These are phyloP conservation scores for Siderastrea siderea DNA, from an alignment of 92 coral and sea anemone genomes.

Conservation along the genomic window DNA sequence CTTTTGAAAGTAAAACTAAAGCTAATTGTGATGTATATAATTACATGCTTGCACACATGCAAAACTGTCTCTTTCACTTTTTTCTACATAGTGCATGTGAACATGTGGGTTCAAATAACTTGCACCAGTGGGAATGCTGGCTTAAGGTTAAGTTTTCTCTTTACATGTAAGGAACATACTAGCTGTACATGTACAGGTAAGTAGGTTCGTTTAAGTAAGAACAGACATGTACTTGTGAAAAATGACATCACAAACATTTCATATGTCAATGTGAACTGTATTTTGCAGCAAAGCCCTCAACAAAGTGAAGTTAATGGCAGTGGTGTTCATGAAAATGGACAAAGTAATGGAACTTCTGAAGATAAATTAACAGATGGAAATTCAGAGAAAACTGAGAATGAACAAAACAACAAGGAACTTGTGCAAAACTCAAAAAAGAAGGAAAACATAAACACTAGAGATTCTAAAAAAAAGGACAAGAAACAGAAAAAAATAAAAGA, in stretches of 20 bases:
- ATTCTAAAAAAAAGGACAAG: conserved; percentile 10
- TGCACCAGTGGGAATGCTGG: no score
- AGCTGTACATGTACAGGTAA: neutral
- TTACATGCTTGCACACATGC: no score
- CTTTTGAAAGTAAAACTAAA: no score
- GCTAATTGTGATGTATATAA: no score
- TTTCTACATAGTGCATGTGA: no score
- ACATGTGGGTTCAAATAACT: no score
- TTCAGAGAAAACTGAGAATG: conserved; percentile 29
- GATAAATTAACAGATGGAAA: neutral
- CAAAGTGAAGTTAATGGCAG: neutral
- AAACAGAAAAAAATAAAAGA: conserved; percentile 38
- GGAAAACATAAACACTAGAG: conserved; percentile 2
- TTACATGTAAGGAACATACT: no score
- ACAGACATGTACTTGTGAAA: neutral
- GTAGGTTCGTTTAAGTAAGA: neutral
- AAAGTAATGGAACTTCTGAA: neutral
- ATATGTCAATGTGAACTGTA: neutral
- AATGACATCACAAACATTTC: neutral
- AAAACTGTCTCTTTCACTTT: no score
- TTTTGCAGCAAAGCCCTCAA: conserved; percentile 6
- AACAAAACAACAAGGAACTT: conserved; percentile 23
- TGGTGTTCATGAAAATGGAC: conserved; percentile 21
- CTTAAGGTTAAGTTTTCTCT: no score
- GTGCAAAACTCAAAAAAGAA: conserved; percentile 4